Evolutionary conservation across 2,888 invertebrate species (phyloP).

Genomic region (Minunthozetes semirufus): DNA sequence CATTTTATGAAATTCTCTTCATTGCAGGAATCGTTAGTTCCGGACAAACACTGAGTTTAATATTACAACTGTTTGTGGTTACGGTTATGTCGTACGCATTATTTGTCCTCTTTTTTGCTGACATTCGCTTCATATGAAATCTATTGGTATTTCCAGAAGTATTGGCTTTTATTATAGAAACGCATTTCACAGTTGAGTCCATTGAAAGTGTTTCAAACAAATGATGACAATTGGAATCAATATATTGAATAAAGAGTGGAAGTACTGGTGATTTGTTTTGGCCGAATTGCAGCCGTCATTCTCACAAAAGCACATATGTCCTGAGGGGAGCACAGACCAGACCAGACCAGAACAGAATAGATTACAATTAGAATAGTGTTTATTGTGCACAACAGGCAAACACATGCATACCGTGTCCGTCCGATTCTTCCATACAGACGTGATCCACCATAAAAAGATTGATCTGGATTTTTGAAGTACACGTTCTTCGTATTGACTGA

Average conservation of each 20-base stretch:
- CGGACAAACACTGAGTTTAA: background rate
- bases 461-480: conserved; percentile 86
- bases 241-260: background rate
- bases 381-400: background rate
- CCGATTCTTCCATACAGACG: conserved; percentile 98
- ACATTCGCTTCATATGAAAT: background rate
- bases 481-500: conserved; percentile 67
- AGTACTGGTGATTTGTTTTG: conserved; percentile 20
- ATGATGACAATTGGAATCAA: conserved; percentile 20
- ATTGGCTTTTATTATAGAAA: background rate
- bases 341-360: background rate
- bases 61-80: background rate
- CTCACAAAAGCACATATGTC: conserved; percentile 98
- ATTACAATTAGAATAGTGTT: background rate
- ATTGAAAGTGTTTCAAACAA: conserved; percentile 10
- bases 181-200: background rate
- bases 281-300: conserved; percentile 82
- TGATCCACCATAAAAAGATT: conserved; percentile 96
- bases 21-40: background rate
- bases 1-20: background rate
- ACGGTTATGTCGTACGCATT: background rate
- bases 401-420: conserved; percentile 62
- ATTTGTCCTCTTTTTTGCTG: background rate
- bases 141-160: background rate
- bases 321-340: background rate